phyloP scores from a whole-genome alignment of 1,140 invertebrate species.

The Doryteuthis pealeii region DNA sequence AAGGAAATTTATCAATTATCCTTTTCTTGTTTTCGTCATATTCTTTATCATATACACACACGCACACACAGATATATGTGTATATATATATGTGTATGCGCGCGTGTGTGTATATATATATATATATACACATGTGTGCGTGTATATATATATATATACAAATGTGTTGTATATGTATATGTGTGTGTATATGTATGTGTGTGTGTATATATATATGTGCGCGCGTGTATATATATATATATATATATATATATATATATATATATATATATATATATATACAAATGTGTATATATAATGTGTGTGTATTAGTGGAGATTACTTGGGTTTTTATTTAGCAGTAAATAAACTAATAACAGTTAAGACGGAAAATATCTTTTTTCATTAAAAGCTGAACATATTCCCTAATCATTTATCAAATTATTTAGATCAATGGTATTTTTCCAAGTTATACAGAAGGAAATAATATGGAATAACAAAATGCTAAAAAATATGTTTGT shows the following conservation, averaged over 20 bases:
- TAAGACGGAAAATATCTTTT: no score
- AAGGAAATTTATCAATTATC: no score
- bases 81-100: background rate
- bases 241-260: constrained; percentile 1
- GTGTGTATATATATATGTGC: background rate
- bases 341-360: no score
- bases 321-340: no score
- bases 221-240: background rate
- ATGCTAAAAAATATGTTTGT: no score
- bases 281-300: background rate
- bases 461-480: no score
- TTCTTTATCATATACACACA: background rate
- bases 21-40: no score
- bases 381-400: no score
- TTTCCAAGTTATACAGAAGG: no score
- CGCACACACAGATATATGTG: background rate
- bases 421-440: no score
- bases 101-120: background rate
- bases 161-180: background rate
- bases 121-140: background rate
- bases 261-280: background rate
- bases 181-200: background rate
- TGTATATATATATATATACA: background rate
- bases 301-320: no score
- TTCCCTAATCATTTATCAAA: no score